Evolutionary conservation across 2,113 vertebrate species (phyloP), one percentile per base, ranked within the genome.

Genomic region (Beaufortia kweichowensis): DNA sequence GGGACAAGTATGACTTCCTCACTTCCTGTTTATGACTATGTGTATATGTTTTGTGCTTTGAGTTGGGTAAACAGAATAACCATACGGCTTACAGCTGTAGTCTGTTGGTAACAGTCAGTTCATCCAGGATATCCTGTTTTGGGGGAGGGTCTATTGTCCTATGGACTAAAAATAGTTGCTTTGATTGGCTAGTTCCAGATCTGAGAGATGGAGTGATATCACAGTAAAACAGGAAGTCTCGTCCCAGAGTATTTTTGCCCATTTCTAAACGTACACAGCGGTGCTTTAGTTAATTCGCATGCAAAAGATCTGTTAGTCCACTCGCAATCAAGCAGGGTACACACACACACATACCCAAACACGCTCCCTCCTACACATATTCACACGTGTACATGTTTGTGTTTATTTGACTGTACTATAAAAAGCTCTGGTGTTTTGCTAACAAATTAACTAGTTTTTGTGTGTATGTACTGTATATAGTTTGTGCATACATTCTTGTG

Each of bases 101-200:
- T 86, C 76, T 76, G 53, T 50, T 82, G 87, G 85, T 88, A 87
- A 92, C 88, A 83, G 82, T 77, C 72, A 81, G 89, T 90, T 86
- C 85, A 90, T 91, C 89, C 89, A 84, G 91, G 90, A 92, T 89
- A 86, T 93, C 90, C 90, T 90, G 90, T 62, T n/a, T 87, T 80
- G 29, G 82, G 80, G 82, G 55, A 78, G 83, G 39, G 82, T 82
- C 89, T 82, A 90, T 92, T 92, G 91, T 92, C 84, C 75, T 0
- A 1, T 2, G 19, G 33, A 3, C 78, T 89, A 91, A 86, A 89
- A 88, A 87, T 87, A 90, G 76, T 39, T 43, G 2, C 73, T 89
- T 87, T 87, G 84, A 90, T 89, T 91, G 85, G 87, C 65, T 69
- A 43, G 81, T 81, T 87, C 76, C 76, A 80, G 68, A 73, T 74